Conservation (phyloP, 1,140 invertebrate genomes). For the Nomia melanderi region DNA sequence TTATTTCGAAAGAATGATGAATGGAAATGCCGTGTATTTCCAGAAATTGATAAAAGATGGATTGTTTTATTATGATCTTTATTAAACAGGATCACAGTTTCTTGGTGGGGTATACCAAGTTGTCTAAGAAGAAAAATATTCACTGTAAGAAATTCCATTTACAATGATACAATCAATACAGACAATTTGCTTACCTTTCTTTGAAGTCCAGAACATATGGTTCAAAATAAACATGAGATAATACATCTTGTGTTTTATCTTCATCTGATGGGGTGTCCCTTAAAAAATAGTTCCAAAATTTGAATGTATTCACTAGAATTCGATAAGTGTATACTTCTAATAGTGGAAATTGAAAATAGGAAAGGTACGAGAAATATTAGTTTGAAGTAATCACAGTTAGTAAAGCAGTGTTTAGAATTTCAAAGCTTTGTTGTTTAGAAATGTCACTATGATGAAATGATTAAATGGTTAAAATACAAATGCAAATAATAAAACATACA, state of each 20-base stretch:
- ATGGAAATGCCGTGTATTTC: slow-evolving; percentile 93
- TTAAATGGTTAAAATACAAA: slow-evolving; percentile 18
- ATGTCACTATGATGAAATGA: slow-evolving; percentile 22
- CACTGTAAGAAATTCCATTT: slow-evolving; percentile 7
- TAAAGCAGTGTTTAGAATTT: slow-evolving; percentile 51
- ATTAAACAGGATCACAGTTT: slow-evolving; percentile 91
- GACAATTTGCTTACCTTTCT: slow-evolving; percentile 69
- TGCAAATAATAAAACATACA: background rate
- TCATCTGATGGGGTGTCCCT: slow-evolving; percentile 72
- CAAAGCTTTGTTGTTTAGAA: slow-evolving; percentile 13
- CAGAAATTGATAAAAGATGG: slow-evolving; percentile 92
- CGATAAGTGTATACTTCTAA: slow-evolving; percentile 21
- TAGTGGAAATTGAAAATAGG: slow-evolving; percentile 67
- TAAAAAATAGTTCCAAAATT: slow-evolving; percentile 50
- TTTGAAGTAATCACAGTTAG: slow-evolving; percentile 53
- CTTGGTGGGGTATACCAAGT: slow-evolving; percentile 90
- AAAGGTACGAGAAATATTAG: slow-evolving; percentile 65
- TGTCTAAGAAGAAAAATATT: slow-evolving; percentile 82
- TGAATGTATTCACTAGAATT: background rate
- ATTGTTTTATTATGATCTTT: slow-evolving; percentile 88
- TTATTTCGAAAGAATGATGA: slow-evolving; percentile 96
- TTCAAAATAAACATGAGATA: slow-evolving; percentile 74
- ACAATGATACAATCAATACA: background rate
- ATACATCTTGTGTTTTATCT: slow-evolving; percentile 69
- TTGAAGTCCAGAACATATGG: slow-evolving; percentile 77